A percentile compares a stretch with the other conserved stretches of the same genome.
Evolutionary conservation across 2,113 vertebrate genomes (phyloP).

Genomic region (Chrysemys picta): DNA sequence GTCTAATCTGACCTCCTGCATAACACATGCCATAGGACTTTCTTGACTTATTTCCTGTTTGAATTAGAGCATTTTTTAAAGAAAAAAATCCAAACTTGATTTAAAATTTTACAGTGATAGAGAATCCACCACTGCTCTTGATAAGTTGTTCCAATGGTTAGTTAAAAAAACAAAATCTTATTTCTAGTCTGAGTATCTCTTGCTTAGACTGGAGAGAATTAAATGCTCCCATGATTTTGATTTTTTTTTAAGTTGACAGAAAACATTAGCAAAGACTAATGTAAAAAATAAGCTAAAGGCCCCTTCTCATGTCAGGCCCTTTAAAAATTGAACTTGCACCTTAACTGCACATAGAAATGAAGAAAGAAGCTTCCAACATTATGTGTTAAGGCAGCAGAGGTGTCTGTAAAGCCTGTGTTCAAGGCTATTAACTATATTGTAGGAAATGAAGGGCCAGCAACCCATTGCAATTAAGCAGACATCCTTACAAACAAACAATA

Average conservation of each 20-base stretch:
- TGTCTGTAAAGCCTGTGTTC: conserved; percentile 47
- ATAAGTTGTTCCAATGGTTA: neutral
- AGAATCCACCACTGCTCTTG: neutral
- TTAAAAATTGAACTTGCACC: neutral
- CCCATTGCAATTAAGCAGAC: neutral
- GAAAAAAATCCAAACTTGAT: neutral
- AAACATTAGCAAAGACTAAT: neutral
- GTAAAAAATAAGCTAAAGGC: neutral
- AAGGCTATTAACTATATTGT: conserved; percentile 32
- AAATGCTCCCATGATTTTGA: neutral
- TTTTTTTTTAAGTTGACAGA: neutral
- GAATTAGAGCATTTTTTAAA: neutral
- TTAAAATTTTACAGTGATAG: neutral
- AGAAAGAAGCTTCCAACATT: neutral
- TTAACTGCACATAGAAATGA: neutral
- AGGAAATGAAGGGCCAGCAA: conserved; percentile 39
- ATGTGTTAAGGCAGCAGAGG: neutral
- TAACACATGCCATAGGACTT: neutral
- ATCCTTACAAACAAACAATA: neutral
- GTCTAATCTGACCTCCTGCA: neutral
- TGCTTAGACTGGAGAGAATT: neutral
- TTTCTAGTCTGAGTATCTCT: neutral
- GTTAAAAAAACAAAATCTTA: fast-evolving
- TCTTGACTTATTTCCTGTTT: neutral
- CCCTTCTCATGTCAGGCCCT: neutral